phyloP scores from a whole-genome alignment of 2,888 invertebrate species.

The Anoncus sp. region DNA sequence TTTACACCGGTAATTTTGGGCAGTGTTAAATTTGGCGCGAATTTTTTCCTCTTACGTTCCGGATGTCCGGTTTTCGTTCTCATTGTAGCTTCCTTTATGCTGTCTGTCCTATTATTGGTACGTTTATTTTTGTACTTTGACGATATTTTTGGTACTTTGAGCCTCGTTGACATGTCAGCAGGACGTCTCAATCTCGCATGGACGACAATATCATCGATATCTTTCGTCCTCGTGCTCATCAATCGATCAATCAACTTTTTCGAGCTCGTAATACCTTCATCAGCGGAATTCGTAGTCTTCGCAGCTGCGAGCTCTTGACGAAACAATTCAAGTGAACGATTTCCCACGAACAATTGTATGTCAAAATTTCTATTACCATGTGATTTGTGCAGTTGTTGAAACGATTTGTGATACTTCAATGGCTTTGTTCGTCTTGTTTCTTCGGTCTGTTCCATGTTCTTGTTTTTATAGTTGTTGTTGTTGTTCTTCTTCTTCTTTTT shows the following conservation, averaged over 20 bases:
- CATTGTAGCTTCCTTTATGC: background rate
- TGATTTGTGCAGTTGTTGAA: conserved; percentile 43
- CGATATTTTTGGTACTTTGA: background rate
- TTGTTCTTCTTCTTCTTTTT: background rate
- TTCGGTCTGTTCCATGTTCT: background rate
- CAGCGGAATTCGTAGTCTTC: background rate
- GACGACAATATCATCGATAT: conserved; percentile 41
- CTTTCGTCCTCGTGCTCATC: background rate
- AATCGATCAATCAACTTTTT: background rate
- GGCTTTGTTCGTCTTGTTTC: background rate
- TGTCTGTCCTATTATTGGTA: background rate
- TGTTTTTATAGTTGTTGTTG: background rate
- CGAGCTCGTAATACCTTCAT: background rate
- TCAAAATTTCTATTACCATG: conserved; percentile 48
- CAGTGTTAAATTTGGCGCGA: background rate
- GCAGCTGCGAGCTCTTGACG: conserved; percentile 32
- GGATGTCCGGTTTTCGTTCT: background rate
- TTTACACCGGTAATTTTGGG: background rate
- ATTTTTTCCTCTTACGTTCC: background rate
- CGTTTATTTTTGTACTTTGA: conserved; percentile 4
- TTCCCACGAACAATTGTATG: conserved; percentile 52
- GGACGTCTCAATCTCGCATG: background rate
- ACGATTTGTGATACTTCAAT: conserved; percentile 4
- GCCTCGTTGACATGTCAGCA: background rate
- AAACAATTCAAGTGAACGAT: conserved; percentile 56